Conservation (phyloP, 1,140 invertebrate species). For the Thaumatotibia leucotreta region DNA sequence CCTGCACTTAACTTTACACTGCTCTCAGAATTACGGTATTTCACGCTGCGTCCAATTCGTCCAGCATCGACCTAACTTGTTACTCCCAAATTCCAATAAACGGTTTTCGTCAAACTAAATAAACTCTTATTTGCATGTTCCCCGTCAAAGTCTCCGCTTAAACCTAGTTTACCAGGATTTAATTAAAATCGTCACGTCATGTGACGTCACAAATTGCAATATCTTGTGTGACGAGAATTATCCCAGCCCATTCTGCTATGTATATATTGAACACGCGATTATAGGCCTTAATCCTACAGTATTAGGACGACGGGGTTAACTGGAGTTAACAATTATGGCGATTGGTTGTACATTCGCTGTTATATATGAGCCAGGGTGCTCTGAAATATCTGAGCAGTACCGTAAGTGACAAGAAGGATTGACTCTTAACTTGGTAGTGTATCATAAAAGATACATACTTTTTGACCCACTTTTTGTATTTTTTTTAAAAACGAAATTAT, state of each 20-base stretch:
- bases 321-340: neutral
- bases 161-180: conserved; percentile 5
- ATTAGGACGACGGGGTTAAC: neutral
- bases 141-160: conserved; percentile 7
- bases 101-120: neutral
- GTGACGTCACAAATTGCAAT: conserved; percentile 6
- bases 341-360: too few relatives aligned
- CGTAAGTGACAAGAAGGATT: too few relatives aligned
- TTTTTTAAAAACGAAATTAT: too few relatives aligned
- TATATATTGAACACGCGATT: neutral
- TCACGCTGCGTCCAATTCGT: neutral
- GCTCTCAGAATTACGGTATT: neutral
- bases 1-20: neutral
- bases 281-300: neutral
- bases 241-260: neutral
- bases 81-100: neutral
- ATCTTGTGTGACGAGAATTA: neutral
- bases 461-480: too few relatives aligned
- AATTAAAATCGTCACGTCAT: conserved; percentile 14
- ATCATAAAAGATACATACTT: too few relatives aligned
- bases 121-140: neutral
- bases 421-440: too few relatives aligned
- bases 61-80: neutral
- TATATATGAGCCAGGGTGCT: too few relatives aligned
- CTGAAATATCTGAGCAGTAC: too few relatives aligned